These are phyloP conservation scores for Crepidodera aurea DNA, from an alignment of 2,888 invertebrate species.

Conservation along the genomic window DNA sequence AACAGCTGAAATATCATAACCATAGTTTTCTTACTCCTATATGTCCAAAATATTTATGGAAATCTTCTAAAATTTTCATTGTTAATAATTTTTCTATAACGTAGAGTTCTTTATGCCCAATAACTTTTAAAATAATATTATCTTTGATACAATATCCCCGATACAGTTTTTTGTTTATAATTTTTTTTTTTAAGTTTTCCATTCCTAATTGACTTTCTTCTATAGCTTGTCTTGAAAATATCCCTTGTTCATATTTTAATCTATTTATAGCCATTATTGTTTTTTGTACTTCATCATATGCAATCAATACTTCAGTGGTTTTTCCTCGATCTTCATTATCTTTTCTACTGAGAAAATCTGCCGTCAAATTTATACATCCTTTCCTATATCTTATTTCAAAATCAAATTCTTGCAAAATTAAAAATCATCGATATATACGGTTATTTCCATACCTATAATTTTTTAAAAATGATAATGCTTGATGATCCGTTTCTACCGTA, in stretches of 20 bases:
- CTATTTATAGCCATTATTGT: not conserved
- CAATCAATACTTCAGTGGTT: not conserved
- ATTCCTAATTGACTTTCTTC: not conserved
- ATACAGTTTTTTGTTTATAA: not conserved
- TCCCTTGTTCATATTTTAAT: not conserved
- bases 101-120: not conserved
- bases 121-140: not conserved
- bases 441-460: no score
- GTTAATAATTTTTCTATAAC: not conserved
- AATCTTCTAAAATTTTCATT: not conserved
- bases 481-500: conserved; percentile 20
- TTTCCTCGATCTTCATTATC: not conserved
- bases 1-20: not conserved
- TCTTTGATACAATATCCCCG: not conserved
- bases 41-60: conserved; percentile 14
- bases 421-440: no score
- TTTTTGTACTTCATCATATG: no score
- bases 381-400: conserved; percentile 13
- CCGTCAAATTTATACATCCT: conserved; percentile 14
- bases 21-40: conserved; percentile 32
- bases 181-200: not conserved
- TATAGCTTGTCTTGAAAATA: not conserved
- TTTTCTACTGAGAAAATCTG: conserved; percentile 17
- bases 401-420: conserved; percentile 5
- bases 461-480: conserved; percentile 15